Conservation (phyloP, 2,113 vertebrate species). For the Neotragus pygmaeus region DNA sequence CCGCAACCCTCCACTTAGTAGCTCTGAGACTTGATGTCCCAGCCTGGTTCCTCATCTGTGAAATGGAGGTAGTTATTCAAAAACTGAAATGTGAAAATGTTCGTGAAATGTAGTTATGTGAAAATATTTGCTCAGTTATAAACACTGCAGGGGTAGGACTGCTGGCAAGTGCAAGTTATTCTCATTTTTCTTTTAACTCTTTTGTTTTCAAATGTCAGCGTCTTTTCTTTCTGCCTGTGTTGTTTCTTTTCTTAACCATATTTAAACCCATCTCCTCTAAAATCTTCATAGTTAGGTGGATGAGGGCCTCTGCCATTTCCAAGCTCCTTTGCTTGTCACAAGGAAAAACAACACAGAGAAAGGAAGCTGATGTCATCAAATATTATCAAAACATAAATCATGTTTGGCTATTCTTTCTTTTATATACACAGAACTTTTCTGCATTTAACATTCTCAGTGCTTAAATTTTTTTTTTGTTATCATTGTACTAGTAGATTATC, state of each 20-base stretch:
- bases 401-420: slow-evolving; percentile 1
- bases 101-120: neutral
- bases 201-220: neutral
- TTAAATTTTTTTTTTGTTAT: neutral
- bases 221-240: neutral
- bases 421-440: neutral
- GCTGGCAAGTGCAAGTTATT: neutral
- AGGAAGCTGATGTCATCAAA: neutral
- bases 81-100: neutral
- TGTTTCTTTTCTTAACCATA: neutral
- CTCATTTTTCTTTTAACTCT: neutral
- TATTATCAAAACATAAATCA: neutral
- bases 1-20: neutral
- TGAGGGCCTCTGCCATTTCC: neutral
- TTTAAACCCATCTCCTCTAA: neutral
- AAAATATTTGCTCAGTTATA: neutral
- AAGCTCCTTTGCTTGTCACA: neutral
- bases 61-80: neutral
- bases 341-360: neutral
- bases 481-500: neutral
- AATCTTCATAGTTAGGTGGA: neutral
- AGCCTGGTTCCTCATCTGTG: neutral
- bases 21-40: neutral
- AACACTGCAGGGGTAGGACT: neutral
- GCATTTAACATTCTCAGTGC: neutral